These are phyloP conservation scores for Lepidochrysops patricia DNA, from an alignment of 2,888 invertebrate species.

Conservation along the genomic window DNA sequence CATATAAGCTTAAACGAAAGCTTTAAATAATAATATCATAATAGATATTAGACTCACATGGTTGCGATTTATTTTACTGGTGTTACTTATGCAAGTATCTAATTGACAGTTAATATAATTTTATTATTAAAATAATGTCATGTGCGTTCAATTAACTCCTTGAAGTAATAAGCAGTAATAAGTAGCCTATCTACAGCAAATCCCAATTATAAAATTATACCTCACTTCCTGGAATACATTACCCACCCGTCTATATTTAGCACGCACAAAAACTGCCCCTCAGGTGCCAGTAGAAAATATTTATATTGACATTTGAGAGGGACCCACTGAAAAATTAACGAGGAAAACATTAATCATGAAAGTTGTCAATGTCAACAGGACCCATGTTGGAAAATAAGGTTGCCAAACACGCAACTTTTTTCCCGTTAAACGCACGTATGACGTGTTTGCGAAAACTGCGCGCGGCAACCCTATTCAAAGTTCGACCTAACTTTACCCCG, in stretches of 20 bases:
- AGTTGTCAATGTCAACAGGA: not conserved
- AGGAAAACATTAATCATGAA: not conserved
- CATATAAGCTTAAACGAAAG: too few relatives aligned
- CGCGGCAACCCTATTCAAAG: not conserved
- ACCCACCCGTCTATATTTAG: not conserved
- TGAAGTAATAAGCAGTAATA: too few relatives aligned
- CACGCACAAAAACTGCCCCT: not conserved
- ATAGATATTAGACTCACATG: too few relatives aligned
- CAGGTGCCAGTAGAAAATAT: not conserved
- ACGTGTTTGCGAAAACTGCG: not conserved
- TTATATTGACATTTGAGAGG: not conserved
- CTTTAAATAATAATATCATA: too few relatives aligned
- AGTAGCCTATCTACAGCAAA: too few relatives aligned
- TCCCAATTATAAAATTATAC: not conserved
- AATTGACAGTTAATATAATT: too few relatives aligned
- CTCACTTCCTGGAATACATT: not conserved
- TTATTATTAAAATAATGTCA: too few relatives aligned
- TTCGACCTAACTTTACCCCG: not conserved
- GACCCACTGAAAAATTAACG: not conserved
- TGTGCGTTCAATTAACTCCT: too few relatives aligned
- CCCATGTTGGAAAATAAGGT: not conserved
- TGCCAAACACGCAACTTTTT: not conserved
- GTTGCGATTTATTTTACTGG: too few relatives aligned
- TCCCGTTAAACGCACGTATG: not conserved
- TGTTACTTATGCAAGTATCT: too few relatives aligned